Base-by-base conservation (phyloP, 2,797 vertebrate species). In the Falco cherrug region DNA sequence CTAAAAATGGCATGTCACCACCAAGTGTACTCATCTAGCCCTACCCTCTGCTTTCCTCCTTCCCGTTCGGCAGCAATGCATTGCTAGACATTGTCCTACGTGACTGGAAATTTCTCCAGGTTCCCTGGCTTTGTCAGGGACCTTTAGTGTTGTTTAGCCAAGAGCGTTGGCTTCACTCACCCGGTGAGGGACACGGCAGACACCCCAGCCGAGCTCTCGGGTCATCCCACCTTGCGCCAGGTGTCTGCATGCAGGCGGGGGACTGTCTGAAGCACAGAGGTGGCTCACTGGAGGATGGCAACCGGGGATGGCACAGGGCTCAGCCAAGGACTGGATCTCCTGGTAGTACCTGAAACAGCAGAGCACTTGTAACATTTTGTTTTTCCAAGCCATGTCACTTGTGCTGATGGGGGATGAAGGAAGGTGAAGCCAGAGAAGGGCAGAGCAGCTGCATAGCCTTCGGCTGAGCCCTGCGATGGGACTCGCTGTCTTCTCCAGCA, bases 1-100 rank as follows among this genome's bases (percentile, higher is more conserved):
- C 96, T 97, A 98, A 98, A 97, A 97, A 97, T 92, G 94, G 96
- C 93, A 92, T 96, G 83, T 97, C 95, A 92, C 94, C 90, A 88
- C 92, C 81, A 76, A 96, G 87, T 81, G 71, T 79, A 69, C 91
- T 95, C 91, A 89, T 63, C 53, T 45, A 94, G 81, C 87, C 89
- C 86, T 94, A 59, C 76, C 84, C 87, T 96, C 65, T 84, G 89
- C 76, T 84, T 92, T 50, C 33, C 57, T 73, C 77, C 57, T 83
- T 75, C 61, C 65, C 7, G 0, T 87, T 81, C 37, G 16, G 78
- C 89, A 89, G 89, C 68, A 83, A 21, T 6, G 43, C 13, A 1
- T 45, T 60, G 81, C 71, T 48, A 54, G 50, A 50, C 10, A 2
- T 20, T 61, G 78, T 45, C 75, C 28, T 12, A 19, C 50, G 90